Percentiles rank a stretch among this genome's conserved stretches.
phyloP scores from a whole-genome alignment of 2,888 invertebrate species.

The Eremobia ochroleuca region DNA sequence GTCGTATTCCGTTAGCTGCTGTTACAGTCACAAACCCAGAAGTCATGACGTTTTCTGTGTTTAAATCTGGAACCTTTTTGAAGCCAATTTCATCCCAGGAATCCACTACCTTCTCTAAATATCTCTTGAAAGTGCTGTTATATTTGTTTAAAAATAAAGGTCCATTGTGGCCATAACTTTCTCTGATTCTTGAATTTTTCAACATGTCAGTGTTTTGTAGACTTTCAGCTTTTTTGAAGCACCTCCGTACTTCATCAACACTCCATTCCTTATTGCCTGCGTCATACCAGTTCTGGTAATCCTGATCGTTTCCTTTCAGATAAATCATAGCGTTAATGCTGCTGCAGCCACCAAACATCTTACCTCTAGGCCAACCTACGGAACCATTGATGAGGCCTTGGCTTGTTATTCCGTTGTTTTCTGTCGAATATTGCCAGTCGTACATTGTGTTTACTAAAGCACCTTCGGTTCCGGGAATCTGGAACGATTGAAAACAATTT shows the following conservation, averaged over 20 bases:
- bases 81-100: slow-evolving; percentile 2
- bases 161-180: background rate
- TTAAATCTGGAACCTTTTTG: background rate
- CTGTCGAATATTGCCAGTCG: background rate
- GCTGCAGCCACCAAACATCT: background rate
- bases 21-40: background rate
- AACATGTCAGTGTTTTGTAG: background rate
- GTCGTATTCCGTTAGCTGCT: background rate
- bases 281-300: background rate
- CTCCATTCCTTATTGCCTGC: background rate
- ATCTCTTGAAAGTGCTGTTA: background rate
- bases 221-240: background rate
- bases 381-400: slow-evolving; percentile 11
- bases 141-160: background rate
- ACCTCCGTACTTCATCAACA: background rate
- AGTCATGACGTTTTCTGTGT: background rate
- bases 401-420: background rate
- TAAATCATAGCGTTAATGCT: slow-evolving; percentile 4
- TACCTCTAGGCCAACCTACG: background rate
- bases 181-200: background rate
- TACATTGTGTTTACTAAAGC: background rate
- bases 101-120: background rate
- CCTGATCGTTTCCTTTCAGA: background rate
- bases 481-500: background rate
- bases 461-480: background rate